phyloP scores from a whole-genome alignment of 92 coral and sea anemone species.

The Porites rus region DNA sequence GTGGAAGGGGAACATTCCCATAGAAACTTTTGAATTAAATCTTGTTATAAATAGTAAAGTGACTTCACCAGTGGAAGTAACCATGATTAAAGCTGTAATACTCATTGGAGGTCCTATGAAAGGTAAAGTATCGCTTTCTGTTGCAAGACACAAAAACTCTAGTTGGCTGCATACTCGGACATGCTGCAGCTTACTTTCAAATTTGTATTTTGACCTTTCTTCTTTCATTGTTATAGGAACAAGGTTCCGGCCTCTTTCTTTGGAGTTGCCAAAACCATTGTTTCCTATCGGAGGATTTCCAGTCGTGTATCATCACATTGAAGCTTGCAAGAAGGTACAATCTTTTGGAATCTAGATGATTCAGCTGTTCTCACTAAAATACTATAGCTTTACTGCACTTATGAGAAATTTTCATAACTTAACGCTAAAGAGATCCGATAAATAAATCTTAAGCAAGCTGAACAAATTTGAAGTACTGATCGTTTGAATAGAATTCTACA shows the following conservation, averaged over 20 bases:
- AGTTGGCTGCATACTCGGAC: not conserved
- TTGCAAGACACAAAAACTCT: not conserved
- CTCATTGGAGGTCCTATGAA: constrained; percentile 99
- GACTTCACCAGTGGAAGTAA: not conserved
- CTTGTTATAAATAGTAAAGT: not conserved
- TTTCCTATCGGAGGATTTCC: constrained; percentile 98
- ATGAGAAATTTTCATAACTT: too few species aligned
- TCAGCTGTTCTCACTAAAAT: not conserved
- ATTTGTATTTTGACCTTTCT: not conserved
- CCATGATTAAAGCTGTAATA: constrained; percentile 88
- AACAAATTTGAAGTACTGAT: too few species aligned
- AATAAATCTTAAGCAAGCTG: too few species aligned
- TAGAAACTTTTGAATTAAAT: constrained; percentile 21
- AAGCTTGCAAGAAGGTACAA: constrained; percentile 91
- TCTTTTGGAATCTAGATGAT: too few species aligned
- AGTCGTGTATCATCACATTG: constrained; percentile 95
- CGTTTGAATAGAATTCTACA: too few species aligned
- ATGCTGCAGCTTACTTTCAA: not conserved
- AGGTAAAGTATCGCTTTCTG: constrained; percentile 58
- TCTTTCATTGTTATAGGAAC: constrained; percentile 70
- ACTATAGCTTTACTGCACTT: too few species aligned
- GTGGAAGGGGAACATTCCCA: constrained; percentile 11
- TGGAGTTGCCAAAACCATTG: constrained; percentile 95
- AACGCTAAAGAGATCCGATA: too few species aligned
- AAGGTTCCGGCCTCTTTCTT: constrained; percentile 96